Base-by-base conservation (phyloP, 2,888 invertebrate species). In the Chloroclystis v-ata region DNA sequence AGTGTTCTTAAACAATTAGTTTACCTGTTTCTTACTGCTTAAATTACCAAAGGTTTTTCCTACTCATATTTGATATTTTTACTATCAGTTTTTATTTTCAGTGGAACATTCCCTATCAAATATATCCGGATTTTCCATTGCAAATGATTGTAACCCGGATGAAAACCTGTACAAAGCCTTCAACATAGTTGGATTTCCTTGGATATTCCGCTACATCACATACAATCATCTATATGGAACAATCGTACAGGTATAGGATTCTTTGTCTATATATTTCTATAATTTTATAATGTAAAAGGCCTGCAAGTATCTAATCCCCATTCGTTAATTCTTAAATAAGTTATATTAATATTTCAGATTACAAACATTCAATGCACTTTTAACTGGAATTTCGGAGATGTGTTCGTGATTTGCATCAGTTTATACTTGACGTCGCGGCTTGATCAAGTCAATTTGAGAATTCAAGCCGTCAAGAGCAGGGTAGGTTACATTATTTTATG, bases 381-480 rank as follows among this genome's bases (percentile, higher is more conserved):
- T 45, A 89, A 89, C 1, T 93, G 93, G 93, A 93, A 91, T 60
- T 93, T 90, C 49, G 89, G 90, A 51, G 92, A 93, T 63, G 68
- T 92, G 3, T 92, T 93, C 63, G 90, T 93, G 8, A 92, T 93
- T 59, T 81, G 92, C 35, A 80, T 93, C 10, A 92, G 93, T 67
- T 82, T 90, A 43, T 92, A 92, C 13, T 65, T 93, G 54, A 85
- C 91, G 0, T 86, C 90, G 5, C 89, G 91, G 54, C 90, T 93
- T 53, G 84, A 89, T 20, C 92, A 92, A 67, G 74, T 92, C 1
- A 92, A 92, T 47, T 60, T 56, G 4, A 74, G 72, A 49, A 67
- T 83, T 14, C n/a, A 57, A 0, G 66, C 66, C 8, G 70, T 65
- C 8, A 69, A 61, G 53, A 72, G 74, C 49, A 79, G 74, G 65